Conservation (phyloP, 37 sponge, comb jelly and placozoan genomes). For the Aplysina aerophoba region DNA sequence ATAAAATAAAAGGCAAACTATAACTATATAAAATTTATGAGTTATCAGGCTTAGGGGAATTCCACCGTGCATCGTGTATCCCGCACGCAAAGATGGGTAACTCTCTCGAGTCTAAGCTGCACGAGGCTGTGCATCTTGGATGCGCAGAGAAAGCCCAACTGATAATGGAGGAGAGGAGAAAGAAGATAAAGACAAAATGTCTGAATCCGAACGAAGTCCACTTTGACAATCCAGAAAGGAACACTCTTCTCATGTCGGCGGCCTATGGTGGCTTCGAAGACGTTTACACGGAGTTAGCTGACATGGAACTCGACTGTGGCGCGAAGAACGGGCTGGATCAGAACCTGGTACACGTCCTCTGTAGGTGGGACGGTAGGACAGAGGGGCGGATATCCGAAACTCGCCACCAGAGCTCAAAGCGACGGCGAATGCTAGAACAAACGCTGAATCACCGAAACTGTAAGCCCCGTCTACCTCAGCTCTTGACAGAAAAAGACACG, state of each 20-base stretch:
- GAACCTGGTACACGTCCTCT: constrained; percentile 69
- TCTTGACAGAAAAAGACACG: constrained; percentile 6
- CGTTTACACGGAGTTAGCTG: constrained; percentile 46
- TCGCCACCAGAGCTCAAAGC: not conserved
- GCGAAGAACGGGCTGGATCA: constrained; percentile 31
- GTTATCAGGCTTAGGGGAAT: too few relatives aligned
- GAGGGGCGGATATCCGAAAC: not conserved
- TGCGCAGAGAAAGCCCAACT: constrained; percentile 11
- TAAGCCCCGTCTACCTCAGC: not conserved
- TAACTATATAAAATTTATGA: too few relatives aligned
- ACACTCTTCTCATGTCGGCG: constrained; percentile 55
- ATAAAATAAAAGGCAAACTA: constrained; percentile 2
- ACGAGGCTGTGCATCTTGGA: constrained; percentile 44
- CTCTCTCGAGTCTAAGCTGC: constrained; percentile 28
- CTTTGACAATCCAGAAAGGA: constrained; percentile 13
- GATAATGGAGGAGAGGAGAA: constrained; percentile 35
- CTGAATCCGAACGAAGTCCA: constrained; percentile 35
- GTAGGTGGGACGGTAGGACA: not conserved
- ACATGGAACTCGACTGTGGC: constrained; percentile 23
- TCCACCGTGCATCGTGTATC: too few relatives aligned
- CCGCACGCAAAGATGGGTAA: constrained; percentile 37
- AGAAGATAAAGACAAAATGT: constrained; percentile 37
- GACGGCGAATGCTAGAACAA: constrained; percentile 9
- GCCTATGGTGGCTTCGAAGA: constrained; percentile 42
- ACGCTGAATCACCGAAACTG: not conserved